Evolutionary conservation across 2,888 invertebrate genomes (phyloP), one percentile per base, ranked within the genome.

Genomic region (Stegana nigrithorax): DNA sequence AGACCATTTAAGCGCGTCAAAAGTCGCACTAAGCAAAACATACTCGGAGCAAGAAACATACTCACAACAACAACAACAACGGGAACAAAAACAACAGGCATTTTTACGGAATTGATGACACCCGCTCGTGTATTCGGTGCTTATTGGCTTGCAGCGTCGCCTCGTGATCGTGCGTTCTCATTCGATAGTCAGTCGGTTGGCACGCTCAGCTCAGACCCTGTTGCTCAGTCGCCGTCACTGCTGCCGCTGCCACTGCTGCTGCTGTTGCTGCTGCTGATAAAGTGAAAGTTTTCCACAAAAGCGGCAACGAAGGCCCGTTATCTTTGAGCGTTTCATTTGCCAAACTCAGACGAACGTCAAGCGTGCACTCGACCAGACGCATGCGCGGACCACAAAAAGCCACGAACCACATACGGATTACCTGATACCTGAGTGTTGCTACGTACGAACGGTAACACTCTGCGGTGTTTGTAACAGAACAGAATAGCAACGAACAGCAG

Each of bases 281-380:
- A 82, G 82, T 82, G 82, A 82, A 82, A 82, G 82, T 82, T 82
- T n/a, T 71, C 70, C 66, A 81, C 73, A 80, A 79, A 78, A 81
- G 79, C 77, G 78, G 75, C 73, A 67, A 27, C 58, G 36, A 71
- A 81, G 77, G 83, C 80, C 81, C 81, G 81, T 81, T 81, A 81
- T 81, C 82, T 78, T 73, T 76, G 71, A 66, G 71, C 67, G 64
- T 47, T 21, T 68, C 69, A 66, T 67, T 69, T 59, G 66, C 71
- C 39, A 60, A 70, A 69, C 62, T 72, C 82, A 81, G 74, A 81
- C 70, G 75, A 67, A 81, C 78, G 79, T 78, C 74, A 71, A 82
- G 77, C 82, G 81, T 82, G 81, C 82, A 81, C 71, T 75, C 73
- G 76, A 75, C 70, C 75, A 74, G 81, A 82, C 81, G 81, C 73